Evolutionary conservation across 2,888 invertebrate species (phyloP).

Genomic region (Phania funesta): DNA sequence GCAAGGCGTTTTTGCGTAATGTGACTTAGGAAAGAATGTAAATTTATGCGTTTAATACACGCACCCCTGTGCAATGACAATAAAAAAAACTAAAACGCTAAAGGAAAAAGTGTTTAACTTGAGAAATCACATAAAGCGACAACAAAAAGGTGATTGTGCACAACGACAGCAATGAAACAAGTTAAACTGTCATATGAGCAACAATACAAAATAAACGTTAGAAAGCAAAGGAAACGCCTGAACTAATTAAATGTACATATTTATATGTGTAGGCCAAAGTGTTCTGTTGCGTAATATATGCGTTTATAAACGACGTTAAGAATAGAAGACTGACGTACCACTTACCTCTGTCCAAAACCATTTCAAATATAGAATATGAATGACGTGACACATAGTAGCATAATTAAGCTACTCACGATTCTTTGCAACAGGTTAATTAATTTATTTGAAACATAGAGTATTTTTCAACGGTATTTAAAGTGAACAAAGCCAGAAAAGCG

Average conservation of each 20-base stretch:
- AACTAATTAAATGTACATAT: constrained; percentile 6
- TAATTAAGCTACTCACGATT: too few relatives aligned
- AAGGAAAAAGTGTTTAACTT: constrained; percentile 17
- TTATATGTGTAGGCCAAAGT: neutral
- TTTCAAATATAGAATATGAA: too few relatives aligned
- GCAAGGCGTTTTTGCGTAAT: constrained; percentile 38
- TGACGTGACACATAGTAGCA: too few relatives aligned
- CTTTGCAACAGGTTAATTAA: too few relatives aligned
- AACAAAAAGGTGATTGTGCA: constrained; percentile 4
- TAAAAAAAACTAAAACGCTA: neutral
- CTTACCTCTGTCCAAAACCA: too few relatives aligned
- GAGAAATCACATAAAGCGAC: constrained; percentile 13
- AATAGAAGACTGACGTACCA: too few relatives aligned
- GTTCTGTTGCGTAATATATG: neutral
- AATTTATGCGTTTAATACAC: constrained; percentile 72
- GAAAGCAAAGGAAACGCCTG: constrained; percentile 6
- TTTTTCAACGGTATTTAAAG: too few relatives aligned
- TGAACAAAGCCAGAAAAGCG: too few relatives aligned
- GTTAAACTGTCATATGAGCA: constrained; percentile 13
- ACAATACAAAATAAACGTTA: neutral
- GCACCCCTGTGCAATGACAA: constrained; percentile 1
- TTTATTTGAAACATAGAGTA: too few relatives aligned
- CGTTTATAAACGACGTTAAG: neutral
- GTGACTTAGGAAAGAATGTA: constrained; percentile 44
- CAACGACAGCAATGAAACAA: neutral